Percentiles rank a stretch among this genome's conserved stretches.
phyloP scores from a whole-genome alignment of 2,113 vertebrate species.

The Megalops atlanticus region DNA sequence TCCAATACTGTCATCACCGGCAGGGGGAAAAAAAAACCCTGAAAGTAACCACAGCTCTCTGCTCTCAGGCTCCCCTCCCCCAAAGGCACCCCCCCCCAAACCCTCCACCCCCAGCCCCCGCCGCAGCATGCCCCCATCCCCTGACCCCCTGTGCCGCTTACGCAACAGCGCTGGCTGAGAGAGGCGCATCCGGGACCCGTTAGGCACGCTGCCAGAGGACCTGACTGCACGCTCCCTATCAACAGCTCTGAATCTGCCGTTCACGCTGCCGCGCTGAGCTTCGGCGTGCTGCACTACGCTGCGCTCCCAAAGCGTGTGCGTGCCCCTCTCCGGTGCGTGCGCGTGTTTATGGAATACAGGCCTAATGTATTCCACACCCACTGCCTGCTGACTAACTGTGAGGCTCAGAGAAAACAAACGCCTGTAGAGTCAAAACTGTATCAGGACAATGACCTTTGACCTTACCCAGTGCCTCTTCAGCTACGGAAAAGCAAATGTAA shows the following conservation, averaged over 20 bases:
- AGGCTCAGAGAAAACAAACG: too few relatives aligned
- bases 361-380: background rate
- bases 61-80: conserved; percentile 21
- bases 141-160: conserved; percentile 35
- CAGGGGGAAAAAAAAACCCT: conserved; percentile 19
- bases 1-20: background rate
- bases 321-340: background rate
- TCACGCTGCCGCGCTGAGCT: too few relatives aligned
- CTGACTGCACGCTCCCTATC: conserved; percentile 30
- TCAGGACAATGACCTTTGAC: background rate
- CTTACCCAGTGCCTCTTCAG: background rate
- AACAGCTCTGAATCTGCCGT: background rate
- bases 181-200: conserved; percentile 59
- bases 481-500: background rate
- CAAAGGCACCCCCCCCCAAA: background rate
- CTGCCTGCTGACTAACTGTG: background rate
- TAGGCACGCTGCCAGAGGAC: conserved; percentile 29
- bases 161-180: conserved; percentile 54
- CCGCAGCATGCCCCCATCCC: background rate
- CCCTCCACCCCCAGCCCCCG: background rate
- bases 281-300: too few relatives aligned
- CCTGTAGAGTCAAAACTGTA: background rate
- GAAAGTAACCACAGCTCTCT: conserved; percentile 37
- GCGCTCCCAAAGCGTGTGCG: too few relatives aligned
- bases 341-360: background rate